Evolutionary conservation across 2,113 vertebrate species (phyloP).

Genomic region (Aythya baeri): DNA sequence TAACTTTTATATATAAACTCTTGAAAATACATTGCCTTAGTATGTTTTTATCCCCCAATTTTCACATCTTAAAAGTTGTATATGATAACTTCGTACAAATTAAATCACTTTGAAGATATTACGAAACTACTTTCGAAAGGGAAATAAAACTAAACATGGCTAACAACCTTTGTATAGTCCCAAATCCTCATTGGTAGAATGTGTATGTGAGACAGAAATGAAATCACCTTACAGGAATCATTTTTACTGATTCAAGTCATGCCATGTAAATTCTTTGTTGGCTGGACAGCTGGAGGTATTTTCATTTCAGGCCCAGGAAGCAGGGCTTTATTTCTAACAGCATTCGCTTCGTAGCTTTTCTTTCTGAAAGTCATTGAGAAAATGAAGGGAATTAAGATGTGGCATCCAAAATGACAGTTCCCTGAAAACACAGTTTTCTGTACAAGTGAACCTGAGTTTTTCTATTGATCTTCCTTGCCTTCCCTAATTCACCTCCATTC

Average conservation of each 20-base stretch:
- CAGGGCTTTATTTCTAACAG: slow-evolving; percentile 14
- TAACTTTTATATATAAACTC: slow-evolving; percentile 50
- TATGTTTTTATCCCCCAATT: slow-evolving; percentile 16
- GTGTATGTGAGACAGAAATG: not conserved
- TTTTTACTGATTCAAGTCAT: slow-evolving; percentile 45
- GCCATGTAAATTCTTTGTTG: slow-evolving; percentile 44
- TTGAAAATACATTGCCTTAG: slow-evolving; percentile 45
- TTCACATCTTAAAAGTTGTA: slow-evolving; percentile 21
- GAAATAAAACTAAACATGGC: not conserved
- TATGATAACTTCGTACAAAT: slow-evolving; percentile 8
- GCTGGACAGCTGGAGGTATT: slow-evolving; percentile 35
- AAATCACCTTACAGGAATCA: not conserved
- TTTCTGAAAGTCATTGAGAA: slow-evolving; percentile 27
- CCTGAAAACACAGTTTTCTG: slow-evolving; percentile 9
- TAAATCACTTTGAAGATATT: not conserved
- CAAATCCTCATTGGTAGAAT: slow-evolving; percentile 19
- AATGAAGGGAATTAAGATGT: slow-evolving; percentile 53
- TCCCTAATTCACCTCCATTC: slow-evolving; percentile 8
- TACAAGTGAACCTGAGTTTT: not conserved
- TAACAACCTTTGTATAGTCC: not conserved
- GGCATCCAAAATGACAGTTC: slow-evolving; percentile 22
- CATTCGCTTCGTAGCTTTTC: not conserved
- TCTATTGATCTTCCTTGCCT: slow-evolving; percentile 1
- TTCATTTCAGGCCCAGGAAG: slow-evolving; percentile 38
- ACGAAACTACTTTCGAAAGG: slow-evolving; percentile 29